Conservation (phyloP, 1,140 invertebrate species). For the Idris sp. region DNA sequence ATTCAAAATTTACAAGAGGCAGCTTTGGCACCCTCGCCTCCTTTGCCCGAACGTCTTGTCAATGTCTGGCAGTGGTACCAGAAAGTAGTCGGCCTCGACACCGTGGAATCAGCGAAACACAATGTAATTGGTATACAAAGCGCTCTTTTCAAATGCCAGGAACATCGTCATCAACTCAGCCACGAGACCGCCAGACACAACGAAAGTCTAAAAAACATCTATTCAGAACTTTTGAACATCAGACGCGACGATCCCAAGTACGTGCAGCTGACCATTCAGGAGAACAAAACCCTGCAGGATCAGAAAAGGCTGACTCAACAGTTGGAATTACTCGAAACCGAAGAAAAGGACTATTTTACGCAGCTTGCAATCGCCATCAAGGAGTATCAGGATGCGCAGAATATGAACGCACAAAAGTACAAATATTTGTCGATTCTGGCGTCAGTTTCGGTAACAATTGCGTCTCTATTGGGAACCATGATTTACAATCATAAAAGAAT, state of each 20-base stretch:
- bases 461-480: slow-evolving; percentile 71
- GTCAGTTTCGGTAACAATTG: slow-evolving; percentile 67
- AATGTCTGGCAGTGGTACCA: slow-evolving; percentile 75
- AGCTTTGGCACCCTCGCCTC: slow-evolving; percentile 54
- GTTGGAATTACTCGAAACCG: slow-evolving; percentile 68
- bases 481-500: slow-evolving; percentile 73
- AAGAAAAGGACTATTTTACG: slow-evolving; percentile 72
- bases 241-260: slow-evolving; percentile 73
- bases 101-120: slow-evolving; percentile 68
- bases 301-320: slow-evolving; percentile 63
- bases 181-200: slow-evolving; percentile 57
- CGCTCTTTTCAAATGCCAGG: slow-evolving; percentile 72
- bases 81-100: slow-evolving; percentile 70
- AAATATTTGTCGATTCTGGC: slow-evolving; percentile 75
- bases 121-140: slow-evolving; percentile 71
- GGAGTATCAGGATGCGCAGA: slow-evolving; percentile 75
- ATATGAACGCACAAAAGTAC: slow-evolving; percentile 72
- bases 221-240: slow-evolving; percentile 70
- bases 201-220: slow-evolving; percentile 72
- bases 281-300: slow-evolving; percentile 72
- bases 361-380: slow-evolving; percentile 74
- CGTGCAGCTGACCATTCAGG: slow-evolving; percentile 72
- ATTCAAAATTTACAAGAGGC: slow-evolving; percentile 67
- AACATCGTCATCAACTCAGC: slow-evolving; percentile 64
- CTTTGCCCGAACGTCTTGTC: slow-evolving; percentile 67